phyloP scores from a whole-genome alignment of 2,797 vertebrate species.

The Yasuhikotakia modesta region DNA sequence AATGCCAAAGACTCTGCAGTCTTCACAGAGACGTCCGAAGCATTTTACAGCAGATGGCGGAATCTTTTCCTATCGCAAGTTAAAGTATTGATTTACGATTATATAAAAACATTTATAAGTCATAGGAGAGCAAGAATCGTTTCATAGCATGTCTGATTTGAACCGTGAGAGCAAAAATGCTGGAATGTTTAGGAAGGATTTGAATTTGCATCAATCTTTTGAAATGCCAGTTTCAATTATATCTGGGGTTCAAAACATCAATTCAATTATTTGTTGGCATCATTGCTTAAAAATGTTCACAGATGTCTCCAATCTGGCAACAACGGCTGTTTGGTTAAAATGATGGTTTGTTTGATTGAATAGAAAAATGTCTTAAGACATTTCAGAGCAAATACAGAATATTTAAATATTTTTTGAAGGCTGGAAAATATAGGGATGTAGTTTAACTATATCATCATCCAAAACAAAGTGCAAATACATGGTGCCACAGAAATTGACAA shows the following conservation, averaged over 20 bases:
- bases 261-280: too few species aligned
- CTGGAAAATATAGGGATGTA: not conserved
- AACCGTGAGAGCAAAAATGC: not conserved
- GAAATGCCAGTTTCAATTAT: not conserved
- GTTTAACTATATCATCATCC: not conserved
- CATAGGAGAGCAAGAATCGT: not conserved
- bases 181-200: not conserved
- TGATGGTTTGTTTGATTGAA: not conserved
- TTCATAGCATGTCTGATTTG: not conserved
- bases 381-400: not conserved
- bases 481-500: too few species aligned
- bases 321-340: not conserved
- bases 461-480: too few species aligned
- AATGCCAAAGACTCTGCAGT: not conserved
- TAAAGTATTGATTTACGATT: not conserved
- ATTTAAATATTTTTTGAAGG: not conserved
- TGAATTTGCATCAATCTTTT: not conserved
- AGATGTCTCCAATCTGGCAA: not conserved
- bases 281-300: not conserved
- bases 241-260: not conserved
- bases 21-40: constrained; percentile 1
- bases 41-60: constrained; percentile 8
- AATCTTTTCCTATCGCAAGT: not conserved
- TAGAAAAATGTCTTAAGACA: not conserved
- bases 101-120: not conserved